Conservation (phyloP, 2,888 invertebrate species). For the Spilosoma lubricipeda region DNA sequence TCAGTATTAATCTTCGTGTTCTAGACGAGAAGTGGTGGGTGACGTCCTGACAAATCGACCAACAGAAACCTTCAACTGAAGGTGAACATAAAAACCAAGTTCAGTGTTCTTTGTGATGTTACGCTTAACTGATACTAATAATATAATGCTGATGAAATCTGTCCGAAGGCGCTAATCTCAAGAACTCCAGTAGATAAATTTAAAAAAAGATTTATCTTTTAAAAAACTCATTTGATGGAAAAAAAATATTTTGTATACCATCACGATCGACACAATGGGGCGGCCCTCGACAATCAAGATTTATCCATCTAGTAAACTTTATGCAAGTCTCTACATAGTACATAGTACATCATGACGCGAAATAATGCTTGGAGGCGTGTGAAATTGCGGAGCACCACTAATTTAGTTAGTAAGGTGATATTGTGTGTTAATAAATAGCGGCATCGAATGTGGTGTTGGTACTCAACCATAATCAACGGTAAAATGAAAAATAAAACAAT, state of each 20-base stretch:
- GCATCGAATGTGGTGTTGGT: not conserved
- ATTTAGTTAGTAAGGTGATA: not conserved
- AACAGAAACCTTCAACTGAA: constrained; percentile 55
- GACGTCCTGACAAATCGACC: constrained; percentile 45
- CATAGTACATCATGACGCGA: not conserved
- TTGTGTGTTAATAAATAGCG: not conserved
- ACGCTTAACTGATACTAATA: constrained; percentile 17
- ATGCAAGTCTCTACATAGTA: not conserved
- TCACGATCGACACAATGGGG: not conserved
- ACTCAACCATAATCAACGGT: not conserved
- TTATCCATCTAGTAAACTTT: not conserved
- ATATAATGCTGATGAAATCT: not conserved
- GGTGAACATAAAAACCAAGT: constrained; percentile 58
- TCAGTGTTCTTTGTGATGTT: constrained; percentile 35
- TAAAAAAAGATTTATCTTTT: not conserved
- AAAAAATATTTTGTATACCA: not conserved
- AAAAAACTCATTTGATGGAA: not conserved
- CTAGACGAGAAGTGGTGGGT: constrained; percentile 45
- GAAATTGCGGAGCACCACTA: not conserved
- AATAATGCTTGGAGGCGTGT: not conserved
- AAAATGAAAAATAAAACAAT: not conserved
- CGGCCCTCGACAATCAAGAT: not conserved
- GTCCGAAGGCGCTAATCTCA: not conserved
- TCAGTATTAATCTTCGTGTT: constrained; percentile 57
- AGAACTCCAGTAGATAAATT: not conserved